These are phyloP conservation scores for Periplaneta americana DNA, from an alignment of 1,140 invertebrate species.

Conservation along the genomic window DNA sequence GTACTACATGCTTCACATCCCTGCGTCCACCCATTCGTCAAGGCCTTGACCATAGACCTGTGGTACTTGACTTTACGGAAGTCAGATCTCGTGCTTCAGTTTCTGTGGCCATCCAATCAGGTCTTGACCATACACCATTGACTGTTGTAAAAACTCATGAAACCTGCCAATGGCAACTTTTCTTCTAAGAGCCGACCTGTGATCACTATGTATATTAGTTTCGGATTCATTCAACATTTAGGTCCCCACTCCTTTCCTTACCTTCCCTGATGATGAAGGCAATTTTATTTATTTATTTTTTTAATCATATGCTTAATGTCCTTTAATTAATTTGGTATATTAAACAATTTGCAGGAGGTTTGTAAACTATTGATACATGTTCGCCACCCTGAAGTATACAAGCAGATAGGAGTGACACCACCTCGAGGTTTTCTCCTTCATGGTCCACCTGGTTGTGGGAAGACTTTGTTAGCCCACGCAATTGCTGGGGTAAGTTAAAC, in stretches of 20 bases:
- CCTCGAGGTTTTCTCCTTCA: conserved; percentile 82
- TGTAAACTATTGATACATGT: conserved; percentile 77
- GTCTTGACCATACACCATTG: too few relatives aligned
- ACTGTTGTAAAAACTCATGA: too few relatives aligned
- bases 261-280: conserved; percentile 20
- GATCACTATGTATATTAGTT: too few relatives aligned
- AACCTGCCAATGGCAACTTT: too few relatives aligned
- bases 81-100: too few relatives aligned
- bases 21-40: too few relatives aligned
- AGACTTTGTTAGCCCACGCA: conserved; percentile 85
- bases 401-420: conserved; percentile 69
- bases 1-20: too few relatives aligned
- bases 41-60: too few relatives aligned
- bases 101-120: too few relatives aligned
- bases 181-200: too few relatives aligned
- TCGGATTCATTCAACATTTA: too few relatives aligned
- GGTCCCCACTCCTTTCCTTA: neutral
- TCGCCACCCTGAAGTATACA: conserved; percentile 77
- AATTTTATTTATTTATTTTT: conserved; percentile 25
- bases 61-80: too few relatives aligned
- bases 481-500: conserved; percentile 77
- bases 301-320: conserved; percentile 18
- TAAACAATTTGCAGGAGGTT: conserved; percentile 55
- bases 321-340: neutral
- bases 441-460: conserved; percentile 91